Evolutionary conservation across 1,140 invertebrate species (phyloP), one percentile per base, ranked within the genome.

Genomic region (Pemphigus obesinymphae): DNA sequence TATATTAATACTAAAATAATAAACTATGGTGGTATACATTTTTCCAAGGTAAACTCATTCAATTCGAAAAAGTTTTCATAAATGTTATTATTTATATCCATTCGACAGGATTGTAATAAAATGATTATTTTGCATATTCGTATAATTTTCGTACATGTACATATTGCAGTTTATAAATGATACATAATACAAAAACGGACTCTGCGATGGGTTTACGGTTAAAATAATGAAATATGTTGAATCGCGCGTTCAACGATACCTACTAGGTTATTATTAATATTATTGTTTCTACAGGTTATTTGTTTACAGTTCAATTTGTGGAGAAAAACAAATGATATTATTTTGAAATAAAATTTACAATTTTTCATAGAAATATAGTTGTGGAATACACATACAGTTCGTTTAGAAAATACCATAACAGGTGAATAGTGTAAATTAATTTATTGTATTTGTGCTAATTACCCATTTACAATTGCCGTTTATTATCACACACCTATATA

Each of bases 381-480:
- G 43, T 45, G 23, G 37, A 73, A 48, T 73, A 48, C 40, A 29
- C 20, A 34, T 37, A 53, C n/a, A 29, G 53, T 50, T 75, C 37
- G 72, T 55, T 37, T 55, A 34, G 48, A 76, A 73, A 73, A 76
- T 40, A 76, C 34, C n/a, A 26, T 40, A 29, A 61, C 76, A 80
- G 76, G 37, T 80, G 76, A 80, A 80, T 29, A 29, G 76, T 61
- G 23, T 80, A 58, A 80, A 80, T 80, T 80, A 80, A 80, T 80
- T 80, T 80, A 80, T 80, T 80, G 55, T 80, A 80, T 58, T 58
- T 61, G 76, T 29, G 76, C 76, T 58, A 80, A 80, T 80, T 80
- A 80, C 53, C 76, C 55, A 61, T 80, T 80, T 63, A 80, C 76
- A 80, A 80, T 61, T 58, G 70, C 70, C 70, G 70, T 73, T 73